These are phyloP conservation scores for Carabus problematicus DNA, from an alignment of 2,888 invertebrate species.

Conservation along the genomic window DNA sequence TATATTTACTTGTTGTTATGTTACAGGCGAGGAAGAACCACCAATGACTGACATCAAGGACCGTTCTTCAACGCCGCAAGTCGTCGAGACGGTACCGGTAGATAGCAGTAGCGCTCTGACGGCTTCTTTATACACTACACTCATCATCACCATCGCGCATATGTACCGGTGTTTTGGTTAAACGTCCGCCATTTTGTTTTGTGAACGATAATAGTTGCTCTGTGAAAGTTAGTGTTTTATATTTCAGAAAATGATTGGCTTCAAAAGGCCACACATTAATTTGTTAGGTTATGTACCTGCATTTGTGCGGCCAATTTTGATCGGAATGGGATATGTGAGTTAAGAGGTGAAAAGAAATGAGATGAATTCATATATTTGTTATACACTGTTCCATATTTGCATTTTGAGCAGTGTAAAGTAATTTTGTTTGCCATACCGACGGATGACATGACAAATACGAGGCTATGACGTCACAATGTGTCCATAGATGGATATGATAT, in stretches of 20 bases:
- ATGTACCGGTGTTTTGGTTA: conserved; percentile 19
- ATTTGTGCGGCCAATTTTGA: conserved; percentile 23
- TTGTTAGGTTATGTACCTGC: conserved; percentile 34
- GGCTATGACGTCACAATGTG: too few relatives aligned
- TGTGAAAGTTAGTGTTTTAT: conserved; percentile 23
- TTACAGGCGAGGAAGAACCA: too few relatives aligned
- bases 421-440: too few relatives aligned
- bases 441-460: too few relatives aligned
- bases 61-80: not conserved
- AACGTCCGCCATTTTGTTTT: not conserved
- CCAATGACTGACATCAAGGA: too few relatives aligned
- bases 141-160: conserved; percentile 6
- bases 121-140: conserved; percentile 1
- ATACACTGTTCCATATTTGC: not conserved
- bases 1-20: too few relatives aligned
- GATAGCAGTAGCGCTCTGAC: not conserved
- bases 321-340: not conserved
- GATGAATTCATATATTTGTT: not conserved
- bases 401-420: too few relatives aligned
- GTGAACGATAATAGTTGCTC: conserved; percentile 6
- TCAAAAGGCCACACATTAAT: conserved; percentile 11
- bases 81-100: not conserved
- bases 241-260: not conserved
- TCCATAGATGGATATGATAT: too few relatives aligned
- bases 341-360: too few relatives aligned